Percentiles rank a stretch among this genome's conserved stretches.
Conservation (phyloP, 2,797 vertebrate genomes). For the Mareca strepera region DNA sequence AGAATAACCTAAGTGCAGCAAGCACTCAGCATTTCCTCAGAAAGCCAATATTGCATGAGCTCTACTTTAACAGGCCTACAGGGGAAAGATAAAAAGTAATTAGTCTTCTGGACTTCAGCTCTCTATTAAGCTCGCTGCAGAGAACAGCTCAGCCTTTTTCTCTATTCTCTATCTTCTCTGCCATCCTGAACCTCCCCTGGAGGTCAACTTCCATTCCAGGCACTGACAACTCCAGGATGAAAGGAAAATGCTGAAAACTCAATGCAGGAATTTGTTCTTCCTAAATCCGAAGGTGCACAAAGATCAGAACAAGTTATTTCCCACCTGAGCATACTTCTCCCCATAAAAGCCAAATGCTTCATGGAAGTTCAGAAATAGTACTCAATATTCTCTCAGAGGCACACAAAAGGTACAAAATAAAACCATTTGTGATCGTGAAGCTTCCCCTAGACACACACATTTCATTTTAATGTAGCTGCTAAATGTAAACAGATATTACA, state of each 20-base stretch:
- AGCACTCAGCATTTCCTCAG: neutral
- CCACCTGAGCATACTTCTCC: neutral
- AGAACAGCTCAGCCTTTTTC: neutral
- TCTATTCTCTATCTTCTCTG: neutral
- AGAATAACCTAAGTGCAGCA: neutral
- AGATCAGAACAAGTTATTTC: neutral
- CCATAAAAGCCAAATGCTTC: neutral
- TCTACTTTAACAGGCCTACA: neutral
- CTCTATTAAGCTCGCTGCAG: neutral
- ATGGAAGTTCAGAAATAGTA: neutral
- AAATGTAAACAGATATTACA: neutral
- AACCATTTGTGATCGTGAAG: neutral
- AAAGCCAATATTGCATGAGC: neutral
- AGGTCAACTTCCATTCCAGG: neutral
- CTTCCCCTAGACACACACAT: neutral
- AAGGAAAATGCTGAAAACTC: neutral
- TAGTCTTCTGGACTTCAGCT: neutral
- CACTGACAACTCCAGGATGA: neutral
- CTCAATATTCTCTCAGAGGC: neutral
- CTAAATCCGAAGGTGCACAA: neutral
- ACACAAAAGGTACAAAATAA: neutral
- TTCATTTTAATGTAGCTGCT: constrained; percentile 15
- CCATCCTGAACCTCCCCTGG: neutral
- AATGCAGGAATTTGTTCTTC: neutral
- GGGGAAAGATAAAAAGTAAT: neutral